These are phyloP conservation scores for Halcyon leucocephala DNA, from an alignment of 2,797 vertebrate species.

Conservation along the genomic window DNA sequence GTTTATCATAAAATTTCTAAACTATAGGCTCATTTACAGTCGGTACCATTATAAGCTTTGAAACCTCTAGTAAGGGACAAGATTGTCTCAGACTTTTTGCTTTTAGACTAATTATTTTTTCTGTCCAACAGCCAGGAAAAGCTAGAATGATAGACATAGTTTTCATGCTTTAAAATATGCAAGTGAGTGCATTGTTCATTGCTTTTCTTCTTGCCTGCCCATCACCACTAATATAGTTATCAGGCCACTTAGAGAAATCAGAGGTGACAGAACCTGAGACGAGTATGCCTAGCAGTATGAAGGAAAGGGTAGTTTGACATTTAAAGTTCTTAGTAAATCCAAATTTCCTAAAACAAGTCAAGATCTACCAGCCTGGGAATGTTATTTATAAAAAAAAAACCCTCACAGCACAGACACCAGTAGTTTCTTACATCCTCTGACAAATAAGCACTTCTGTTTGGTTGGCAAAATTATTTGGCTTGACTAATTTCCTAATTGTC, in stretches of 20 bases:
- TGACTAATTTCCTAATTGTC: neutral
- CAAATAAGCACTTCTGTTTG: neutral
- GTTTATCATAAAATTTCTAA: neutral
- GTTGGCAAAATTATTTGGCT: neutral
- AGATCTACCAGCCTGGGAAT: neutral
- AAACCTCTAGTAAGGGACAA: neutral
- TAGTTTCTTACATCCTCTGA: neutral
- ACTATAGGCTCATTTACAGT: neutral
- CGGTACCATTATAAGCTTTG: neutral
- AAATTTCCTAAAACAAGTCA: neutral
- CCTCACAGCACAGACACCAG: neutral
- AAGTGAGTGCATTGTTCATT: neutral
- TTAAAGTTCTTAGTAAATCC: neutral
- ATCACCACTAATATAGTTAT: neutral
- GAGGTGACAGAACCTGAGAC: neutral
- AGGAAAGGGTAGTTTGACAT: neutral
- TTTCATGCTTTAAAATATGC: neutral
- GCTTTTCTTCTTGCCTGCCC: neutral
- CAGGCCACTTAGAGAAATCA: neutral
- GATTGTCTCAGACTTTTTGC: neutral
- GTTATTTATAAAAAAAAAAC: fast-evolving
- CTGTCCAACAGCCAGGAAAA: neutral
- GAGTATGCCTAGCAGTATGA: neutral
- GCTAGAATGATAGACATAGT: neutral
- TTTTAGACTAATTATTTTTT: neutral